Conservation (phyloP, 1,140 invertebrate genomes). For the Brachionus plicatilis region DNA sequence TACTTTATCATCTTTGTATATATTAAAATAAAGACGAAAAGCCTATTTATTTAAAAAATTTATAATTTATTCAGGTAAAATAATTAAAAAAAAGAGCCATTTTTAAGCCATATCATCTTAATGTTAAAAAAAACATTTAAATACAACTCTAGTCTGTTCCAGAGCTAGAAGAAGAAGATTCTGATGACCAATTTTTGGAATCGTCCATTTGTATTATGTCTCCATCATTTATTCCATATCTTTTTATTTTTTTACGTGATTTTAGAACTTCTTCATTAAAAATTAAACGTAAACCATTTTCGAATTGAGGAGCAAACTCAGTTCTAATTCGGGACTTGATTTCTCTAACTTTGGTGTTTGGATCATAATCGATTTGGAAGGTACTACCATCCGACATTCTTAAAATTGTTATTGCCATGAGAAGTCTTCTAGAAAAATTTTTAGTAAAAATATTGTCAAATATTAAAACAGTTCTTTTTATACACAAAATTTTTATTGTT, state of each 20-base stretch:
- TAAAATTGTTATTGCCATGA: background rate
- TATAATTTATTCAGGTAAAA: too few species aligned
- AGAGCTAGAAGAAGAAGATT: conserved; percentile 21
- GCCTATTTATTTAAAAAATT: too few species aligned
- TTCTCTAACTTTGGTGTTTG: background rate
- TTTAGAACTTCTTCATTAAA: conserved; percentile 22
- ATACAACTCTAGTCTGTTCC: background rate
- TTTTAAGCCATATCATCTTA: too few species aligned
- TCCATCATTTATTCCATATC: conserved; percentile 10
- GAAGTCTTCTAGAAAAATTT: too few species aligned
- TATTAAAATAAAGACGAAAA: too few species aligned
- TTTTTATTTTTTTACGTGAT: conserved; percentile 21
- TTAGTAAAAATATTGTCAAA: background rate
- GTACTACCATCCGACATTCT: background rate
- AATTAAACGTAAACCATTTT: conserved; percentile 11
- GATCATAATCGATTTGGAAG: background rate
- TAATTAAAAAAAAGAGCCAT: too few species aligned
- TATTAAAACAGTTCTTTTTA: background rate
- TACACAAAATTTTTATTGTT: background rate
- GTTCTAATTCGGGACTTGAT: background rate
- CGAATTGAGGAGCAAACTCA: background rate
- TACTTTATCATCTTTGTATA: too few species aligned
- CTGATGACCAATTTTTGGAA: conserved; percentile 25
- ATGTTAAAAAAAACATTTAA: background rate
- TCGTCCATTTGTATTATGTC: conserved; percentile 24